Evolutionary conservation across 2,113 vertebrate species (phyloP).

Genomic region (zebrafish (Danio rerio)): GRCz12tu NC_133189.1:34320001-34320500

Average conservation of each 20-base stretch:
- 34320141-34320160: too few species aligned
- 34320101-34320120: too few species aligned
- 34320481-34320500: not conserved
- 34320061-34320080: too few species aligned
- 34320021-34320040: too few species aligned
- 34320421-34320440: not conserved
- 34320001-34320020: too few species aligned
- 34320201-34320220: not conserved
- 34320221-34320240: conserved; percentile 45
- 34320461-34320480: not conserved
- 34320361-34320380: conserved; percentile 16
- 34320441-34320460: not conserved
- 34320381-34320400: not conserved
- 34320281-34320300: conserved; percentile 24
- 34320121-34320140: too few species aligned
- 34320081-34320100: too few species aligned
- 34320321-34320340: not conserved
- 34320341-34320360: not conserved
- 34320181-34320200: too few species aligned
- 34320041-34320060: too few species aligned
- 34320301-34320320: conserved; percentile 33
- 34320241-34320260: not conserved
- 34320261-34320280: not conserved
- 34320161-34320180: too few species aligned
- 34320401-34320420: not conserved